phyloP scores from a whole-genome alignment of 2,888 invertebrate genomes.

The Zygogramma bicolorata region DNA sequence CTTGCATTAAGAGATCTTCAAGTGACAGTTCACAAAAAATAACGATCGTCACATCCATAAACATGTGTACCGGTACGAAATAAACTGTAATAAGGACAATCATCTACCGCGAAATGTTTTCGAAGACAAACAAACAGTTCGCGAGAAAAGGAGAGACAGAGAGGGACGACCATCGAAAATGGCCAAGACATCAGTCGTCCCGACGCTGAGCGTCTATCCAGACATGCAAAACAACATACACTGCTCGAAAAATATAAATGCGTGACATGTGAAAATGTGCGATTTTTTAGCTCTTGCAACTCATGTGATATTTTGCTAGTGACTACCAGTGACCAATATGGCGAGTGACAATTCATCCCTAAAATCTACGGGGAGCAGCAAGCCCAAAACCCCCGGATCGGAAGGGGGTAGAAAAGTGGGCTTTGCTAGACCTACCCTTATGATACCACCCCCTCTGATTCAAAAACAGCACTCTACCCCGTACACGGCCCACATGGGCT shows the following conservation, averaged over 20 bases:
- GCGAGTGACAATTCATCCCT: conserved; percentile 33
- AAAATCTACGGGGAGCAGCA: conserved; percentile 34
- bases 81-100: background rate
- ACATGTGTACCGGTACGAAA: background rate
- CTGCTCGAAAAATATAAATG: background rate
- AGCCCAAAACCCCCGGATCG: conserved; percentile 38
- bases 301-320: background rate
- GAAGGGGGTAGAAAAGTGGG: conserved; percentile 51
- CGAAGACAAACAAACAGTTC: conserved; percentile 23
- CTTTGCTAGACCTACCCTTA: conserved; percentile 58
- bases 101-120: conserved; percentile 14
- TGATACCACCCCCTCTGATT: conserved; percentile 57
- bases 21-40: background rate
- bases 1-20: background rate
- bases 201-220: conserved; percentile 28
- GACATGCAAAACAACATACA: conserved; percentile 23
- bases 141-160: conserved; percentile 17
- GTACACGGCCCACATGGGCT: conserved; percentile 25
- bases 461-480: conserved; percentile 17
- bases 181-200: conserved; percentile 41
- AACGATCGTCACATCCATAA: background rate
- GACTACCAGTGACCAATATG: conserved; percentile 23
- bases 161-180: conserved; percentile 26
- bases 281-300: background rate
- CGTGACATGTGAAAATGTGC: background rate